These are phyloP conservation scores for Bufo gargarizans DNA, from an alignment of 2,113 vertebrate genomes.

Conservation along the genomic window DNA sequence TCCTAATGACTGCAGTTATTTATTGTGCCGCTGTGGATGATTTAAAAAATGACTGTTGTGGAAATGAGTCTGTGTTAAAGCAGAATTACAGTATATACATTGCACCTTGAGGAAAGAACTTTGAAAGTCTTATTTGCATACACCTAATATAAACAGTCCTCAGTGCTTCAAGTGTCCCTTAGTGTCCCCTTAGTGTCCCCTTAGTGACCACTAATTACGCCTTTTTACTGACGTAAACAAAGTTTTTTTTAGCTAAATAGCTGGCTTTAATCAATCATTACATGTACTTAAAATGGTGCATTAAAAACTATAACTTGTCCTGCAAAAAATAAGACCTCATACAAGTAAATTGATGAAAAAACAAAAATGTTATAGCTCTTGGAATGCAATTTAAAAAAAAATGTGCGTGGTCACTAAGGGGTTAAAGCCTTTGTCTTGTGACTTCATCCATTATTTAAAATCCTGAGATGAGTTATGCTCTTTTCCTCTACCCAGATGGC, in stretches of 20 bases:
- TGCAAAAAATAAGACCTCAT: too few relatives aligned
- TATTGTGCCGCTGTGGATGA: not conserved
- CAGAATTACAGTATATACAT: not conserved
- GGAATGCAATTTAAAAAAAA: too few relatives aligned
- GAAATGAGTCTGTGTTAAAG: not conserved
- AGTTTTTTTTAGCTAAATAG: too few relatives aligned
- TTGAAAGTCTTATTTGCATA: conserved; percentile 14
- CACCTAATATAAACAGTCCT: not conserved
- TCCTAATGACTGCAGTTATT: not conserved
- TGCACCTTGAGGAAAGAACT: not conserved
- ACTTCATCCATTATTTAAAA: conserved; percentile 53
- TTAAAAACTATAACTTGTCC: too few relatives aligned
- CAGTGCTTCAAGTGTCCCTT: conserved; percentile 24
- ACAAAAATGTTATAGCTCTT: too few relatives aligned
- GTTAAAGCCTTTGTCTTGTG: conserved; percentile 23
- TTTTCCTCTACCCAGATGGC: conserved; percentile 51
- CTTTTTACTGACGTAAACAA: too few relatives aligned
- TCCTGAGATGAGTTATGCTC: conserved; percentile 50
- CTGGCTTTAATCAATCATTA: too few relatives aligned
- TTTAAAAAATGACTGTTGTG: conserved; percentile 3
- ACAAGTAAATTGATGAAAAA: too few relatives aligned
- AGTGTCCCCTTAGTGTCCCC: not conserved
- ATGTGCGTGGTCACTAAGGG: too few relatives aligned
- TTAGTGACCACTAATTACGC: too few relatives aligned
- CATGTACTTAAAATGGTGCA: too few relatives aligned